phyloP scores from a whole-genome alignment of 2,113 vertebrate genomes.

The Fulmarus glacialis region DNA sequence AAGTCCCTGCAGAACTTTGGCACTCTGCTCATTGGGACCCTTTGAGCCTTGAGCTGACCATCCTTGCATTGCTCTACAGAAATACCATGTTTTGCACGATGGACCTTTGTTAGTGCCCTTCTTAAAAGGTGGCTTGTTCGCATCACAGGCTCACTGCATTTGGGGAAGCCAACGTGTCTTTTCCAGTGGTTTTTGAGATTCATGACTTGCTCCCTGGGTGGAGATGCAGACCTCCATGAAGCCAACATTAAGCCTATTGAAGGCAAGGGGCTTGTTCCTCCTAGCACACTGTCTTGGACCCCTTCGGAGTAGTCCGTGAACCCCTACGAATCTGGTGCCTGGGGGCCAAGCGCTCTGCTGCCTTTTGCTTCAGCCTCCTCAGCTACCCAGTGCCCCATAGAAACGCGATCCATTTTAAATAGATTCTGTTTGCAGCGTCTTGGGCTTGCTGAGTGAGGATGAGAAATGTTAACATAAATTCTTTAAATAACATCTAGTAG shows the following conservation, averaged over 20 bases:
- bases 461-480: slow-evolving; percentile 64
- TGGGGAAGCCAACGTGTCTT: accelerated
- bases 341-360: not conserved
- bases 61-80: not conserved
- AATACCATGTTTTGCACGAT: accelerated
- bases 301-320: not conserved
- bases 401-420: not conserved
- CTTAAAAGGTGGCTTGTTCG: not conserved
- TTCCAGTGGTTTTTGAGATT: not conserved
- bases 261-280: not conserved
- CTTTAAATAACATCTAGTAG: slow-evolving; percentile 58
- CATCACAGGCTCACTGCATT: accelerated
- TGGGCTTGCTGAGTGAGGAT: slow-evolving; percentile 36
- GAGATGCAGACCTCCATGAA: not conserved
- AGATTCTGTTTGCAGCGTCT: slow-evolving; percentile 43
- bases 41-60: not conserved
- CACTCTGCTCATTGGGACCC: not conserved
- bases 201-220: accelerated
- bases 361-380: not conserved
- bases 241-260: not conserved
- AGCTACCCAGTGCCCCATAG: not conserved
- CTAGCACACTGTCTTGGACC: not conserved
- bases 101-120: not conserved
- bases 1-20: not conserved
- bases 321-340: not conserved